Percentiles rank a stretch among this genome's conserved stretches.
These are phyloP conservation scores for Heteractis magnifica DNA, from an alignment of 92 coral and sea anemone genomes.

Conservation along the genomic window DNA sequence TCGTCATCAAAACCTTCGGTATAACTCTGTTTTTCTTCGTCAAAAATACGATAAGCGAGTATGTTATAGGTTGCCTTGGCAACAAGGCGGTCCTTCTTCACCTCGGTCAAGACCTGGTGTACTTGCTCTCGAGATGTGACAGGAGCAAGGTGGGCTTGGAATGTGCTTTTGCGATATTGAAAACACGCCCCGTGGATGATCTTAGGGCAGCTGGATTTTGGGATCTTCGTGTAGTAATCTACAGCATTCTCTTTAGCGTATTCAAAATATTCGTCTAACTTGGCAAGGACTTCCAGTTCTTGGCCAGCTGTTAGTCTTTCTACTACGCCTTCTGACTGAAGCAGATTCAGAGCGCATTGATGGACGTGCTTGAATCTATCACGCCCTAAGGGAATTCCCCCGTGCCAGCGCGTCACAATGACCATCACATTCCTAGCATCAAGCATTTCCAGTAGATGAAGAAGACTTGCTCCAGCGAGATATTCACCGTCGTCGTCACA, in stretches of 20 bases:
- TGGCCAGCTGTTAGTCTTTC: not conserved
- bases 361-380: slow-evolving; percentile 90
- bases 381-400: slow-evolving; percentile 78
- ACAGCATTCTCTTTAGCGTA: not conserved
- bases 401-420: slow-evolving; percentile 90
- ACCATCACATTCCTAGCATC: slow-evolving; percentile 70
- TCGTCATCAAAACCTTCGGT: slow-evolving; percentile 81
- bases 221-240: not conserved
- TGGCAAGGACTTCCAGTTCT: not conserved
- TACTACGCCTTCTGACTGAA: not conserved
- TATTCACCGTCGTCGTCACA: slow-evolving; percentile 86
- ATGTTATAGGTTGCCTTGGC: slow-evolving; percentile 82
- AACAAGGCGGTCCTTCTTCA: slow-evolving; percentile 62
- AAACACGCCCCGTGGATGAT: slow-evolving; percentile 81
- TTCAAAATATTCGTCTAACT: not conserved
- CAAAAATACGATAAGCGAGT: slow-evolving; percentile 72
- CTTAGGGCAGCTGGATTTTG: slow-evolving; percentile 15
- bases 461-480: slow-evolving; percentile 76
- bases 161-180: slow-evolving; percentile 86
- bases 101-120: slow-evolving; percentile 55
- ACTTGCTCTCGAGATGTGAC: slow-evolving; percentile 55
- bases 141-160: slow-evolving; percentile 82
- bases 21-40: slow-evolving; percentile 39
- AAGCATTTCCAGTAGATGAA: slow-evolving; percentile 69
- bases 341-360: slow-evolving; percentile 58